These are phyloP conservation scores for Pristiophorus japonicus DNA, from an alignment of 2,113 vertebrate species.

Conservation along the genomic window DNA sequence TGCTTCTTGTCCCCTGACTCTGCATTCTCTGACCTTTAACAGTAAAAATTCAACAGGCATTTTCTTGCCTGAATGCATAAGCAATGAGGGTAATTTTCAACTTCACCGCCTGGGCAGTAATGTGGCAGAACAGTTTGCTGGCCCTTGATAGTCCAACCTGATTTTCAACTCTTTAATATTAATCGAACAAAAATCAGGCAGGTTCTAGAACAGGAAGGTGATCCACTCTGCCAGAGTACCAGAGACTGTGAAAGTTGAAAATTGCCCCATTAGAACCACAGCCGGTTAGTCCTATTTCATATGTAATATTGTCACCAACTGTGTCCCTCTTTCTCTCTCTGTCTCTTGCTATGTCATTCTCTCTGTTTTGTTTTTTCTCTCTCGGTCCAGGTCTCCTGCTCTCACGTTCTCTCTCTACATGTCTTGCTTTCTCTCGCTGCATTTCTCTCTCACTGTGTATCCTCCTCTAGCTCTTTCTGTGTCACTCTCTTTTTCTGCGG, in stretches of 20 bases:
- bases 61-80: neutral
- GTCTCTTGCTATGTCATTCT: too few species aligned
- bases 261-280: neutral
- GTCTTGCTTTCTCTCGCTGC: neutral
- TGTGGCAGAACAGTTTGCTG: neutral
- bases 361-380: too few species aligned
- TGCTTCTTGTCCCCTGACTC: neutral
- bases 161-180: neutral
- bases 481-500: neutral
- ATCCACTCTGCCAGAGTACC: neutral
- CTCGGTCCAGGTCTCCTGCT: too few species aligned
- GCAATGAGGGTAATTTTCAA: neutral
- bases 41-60: neutral
- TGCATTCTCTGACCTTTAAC: neutral
- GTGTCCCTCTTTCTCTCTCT: too few species aligned
- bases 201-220: neutral
- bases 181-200: neutral
- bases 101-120: neutral
- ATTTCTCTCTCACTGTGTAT: neutral
- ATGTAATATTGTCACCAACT: too few species aligned
- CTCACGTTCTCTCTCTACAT: neutral
- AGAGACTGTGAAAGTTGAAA: neutral
- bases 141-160: neutral
- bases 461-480: neutral
- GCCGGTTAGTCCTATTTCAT: neutral